A percentile compares a stretch with the other conserved stretches of the same genome.
phyloP scores from a whole-genome alignment of 2,113 vertebrate genomes.

The Takifugu flavidus region DNA sequence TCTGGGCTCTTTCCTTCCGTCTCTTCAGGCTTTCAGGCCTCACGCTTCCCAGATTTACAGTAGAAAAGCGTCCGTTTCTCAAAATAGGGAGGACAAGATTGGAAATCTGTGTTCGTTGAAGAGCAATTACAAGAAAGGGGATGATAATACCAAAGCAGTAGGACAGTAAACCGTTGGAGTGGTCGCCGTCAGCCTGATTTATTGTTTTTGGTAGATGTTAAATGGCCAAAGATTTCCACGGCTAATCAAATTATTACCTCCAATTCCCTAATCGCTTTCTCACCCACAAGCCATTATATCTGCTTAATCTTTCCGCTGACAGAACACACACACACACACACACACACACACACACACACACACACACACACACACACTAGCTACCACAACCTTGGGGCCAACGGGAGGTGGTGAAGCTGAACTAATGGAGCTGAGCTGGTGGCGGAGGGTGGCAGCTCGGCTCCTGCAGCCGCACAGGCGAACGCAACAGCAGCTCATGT shows the following conservation, averaged over 20 bases:
- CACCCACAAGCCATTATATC: constrained; percentile 38
- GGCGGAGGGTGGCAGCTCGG: constrained; percentile 55
- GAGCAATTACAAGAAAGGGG: too few relatives aligned
- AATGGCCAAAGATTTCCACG: constrained; percentile 22
- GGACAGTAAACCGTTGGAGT: background rate
- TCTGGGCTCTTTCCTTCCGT: too few relatives aligned
- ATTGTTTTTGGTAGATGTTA: constrained; percentile 7
- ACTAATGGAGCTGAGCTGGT: constrained; percentile 61
- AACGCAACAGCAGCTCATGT: constrained; percentile 18
- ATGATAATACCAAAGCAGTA: background rate
- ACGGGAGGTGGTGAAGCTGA: constrained; percentile 59
- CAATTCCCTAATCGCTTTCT: constrained; percentile 42
- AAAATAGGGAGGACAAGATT: too few relatives aligned
- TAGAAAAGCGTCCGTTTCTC: too few relatives aligned
- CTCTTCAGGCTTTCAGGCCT: too few relatives aligned
- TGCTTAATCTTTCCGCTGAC: constrained; percentile 30
- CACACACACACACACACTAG: constrained; percentile 26
- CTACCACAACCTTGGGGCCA: constrained; percentile 44
- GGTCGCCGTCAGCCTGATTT: background rate
- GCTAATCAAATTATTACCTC: constrained; percentile 38
- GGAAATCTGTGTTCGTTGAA: too few relatives aligned
- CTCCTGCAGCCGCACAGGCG: constrained; percentile 32
- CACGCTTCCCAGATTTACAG: too few relatives aligned
- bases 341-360: constrained; percentile 10
- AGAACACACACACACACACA: constrained; percentile 22